These are phyloP conservation scores for Sarotherodon lohbergeri DNA, from an alignment of 2,113 vertebrate species.

Conservation along the genomic window DNA sequence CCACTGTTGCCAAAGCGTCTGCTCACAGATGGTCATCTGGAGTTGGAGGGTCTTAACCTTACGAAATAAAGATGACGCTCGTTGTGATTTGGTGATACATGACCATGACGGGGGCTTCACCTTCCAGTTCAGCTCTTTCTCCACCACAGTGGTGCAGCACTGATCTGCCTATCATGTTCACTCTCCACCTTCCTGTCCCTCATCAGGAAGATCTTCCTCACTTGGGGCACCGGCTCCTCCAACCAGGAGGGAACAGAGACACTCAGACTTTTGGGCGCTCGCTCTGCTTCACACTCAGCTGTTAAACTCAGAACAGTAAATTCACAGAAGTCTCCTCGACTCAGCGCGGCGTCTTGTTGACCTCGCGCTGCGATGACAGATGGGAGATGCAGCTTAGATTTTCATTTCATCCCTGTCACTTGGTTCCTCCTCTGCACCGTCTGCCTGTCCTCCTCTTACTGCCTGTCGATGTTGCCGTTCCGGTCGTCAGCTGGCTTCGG, in stretches of 20 bases:
- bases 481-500: fast-evolving
- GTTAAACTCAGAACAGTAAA: not conserved
- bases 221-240: not conserved
- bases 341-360: not conserved
- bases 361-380: not conserved
- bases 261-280: not conserved
- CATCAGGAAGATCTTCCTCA: not conserved
- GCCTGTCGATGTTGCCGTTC: not conserved
- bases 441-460: not conserved
- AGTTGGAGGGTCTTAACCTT: not conserved
- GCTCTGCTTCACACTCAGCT: not conserved
- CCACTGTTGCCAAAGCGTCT: not conserved
- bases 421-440: not conserved
- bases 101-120: not conserved
- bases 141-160: not conserved
- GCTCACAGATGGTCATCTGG: not conserved
- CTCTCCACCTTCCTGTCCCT: not conserved
- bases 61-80: fast-evolving
- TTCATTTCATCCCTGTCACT: not conserved
- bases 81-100: fast-evolving
- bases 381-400: not conserved
- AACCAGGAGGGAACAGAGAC: not conserved
- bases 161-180: not conserved
- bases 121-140: not conserved
- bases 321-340: not conserved